Percentiles rank a stretch among this genome's conserved stretches.
phyloP scores from a whole-genome alignment of 2,888 invertebrate species.

The Crematogaster levior region DNA sequence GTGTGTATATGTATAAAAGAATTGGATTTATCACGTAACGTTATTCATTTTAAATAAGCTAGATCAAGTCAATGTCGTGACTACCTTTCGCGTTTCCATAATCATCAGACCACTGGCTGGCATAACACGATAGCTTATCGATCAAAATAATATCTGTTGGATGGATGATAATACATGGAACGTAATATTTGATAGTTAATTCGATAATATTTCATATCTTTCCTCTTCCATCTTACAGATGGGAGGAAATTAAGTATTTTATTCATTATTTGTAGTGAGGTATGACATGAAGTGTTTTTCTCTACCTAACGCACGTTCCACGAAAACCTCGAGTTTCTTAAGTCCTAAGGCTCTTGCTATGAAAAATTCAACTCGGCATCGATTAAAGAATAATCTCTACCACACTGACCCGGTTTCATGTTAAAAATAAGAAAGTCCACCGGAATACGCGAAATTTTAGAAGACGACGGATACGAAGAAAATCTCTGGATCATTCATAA shows the following conservation, averaged over 20 bases:
- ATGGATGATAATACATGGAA: background rate
- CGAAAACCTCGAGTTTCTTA: background rate
- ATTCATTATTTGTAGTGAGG: background rate
- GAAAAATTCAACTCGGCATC: background rate
- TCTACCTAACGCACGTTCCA: background rate
- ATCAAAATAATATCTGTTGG: constrained; percentile 46
- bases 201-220: background rate
- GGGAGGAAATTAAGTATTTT: background rate
- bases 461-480: background rate
- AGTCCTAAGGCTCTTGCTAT: background rate
- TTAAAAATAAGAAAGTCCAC: constrained; percentile 6
- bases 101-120: constrained; percentile 32
- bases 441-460: constrained; percentile 6
- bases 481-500: constrained; percentile 37
- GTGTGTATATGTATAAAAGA: background rate
- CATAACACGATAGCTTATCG: constrained; percentile 49
- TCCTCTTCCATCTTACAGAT: background rate
- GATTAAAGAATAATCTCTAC: constrained; percentile 8
- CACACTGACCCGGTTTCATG: constrained; percentile 11
- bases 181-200: background rate
- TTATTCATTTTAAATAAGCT: constrained; percentile 56
- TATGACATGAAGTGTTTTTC: background rate
- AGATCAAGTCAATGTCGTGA: constrained; percentile 54
- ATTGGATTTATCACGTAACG: constrained; percentile 59
- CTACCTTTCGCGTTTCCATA: constrained; percentile 52